These are phyloP conservation scores for Palloptera scutellata DNA, from an alignment of 2,888 invertebrate species.

Conservation along the genomic window DNA sequence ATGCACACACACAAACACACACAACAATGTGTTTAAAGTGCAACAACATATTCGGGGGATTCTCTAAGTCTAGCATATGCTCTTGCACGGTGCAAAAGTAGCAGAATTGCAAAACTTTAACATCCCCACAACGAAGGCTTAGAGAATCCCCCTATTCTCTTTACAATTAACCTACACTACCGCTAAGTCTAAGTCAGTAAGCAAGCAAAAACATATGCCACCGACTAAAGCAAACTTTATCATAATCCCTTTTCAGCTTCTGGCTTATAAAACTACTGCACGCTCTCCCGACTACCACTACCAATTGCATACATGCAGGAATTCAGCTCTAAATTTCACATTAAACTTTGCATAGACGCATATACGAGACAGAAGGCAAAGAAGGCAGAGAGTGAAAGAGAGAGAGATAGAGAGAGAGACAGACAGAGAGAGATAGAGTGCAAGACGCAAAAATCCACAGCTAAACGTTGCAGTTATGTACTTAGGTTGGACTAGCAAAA, in stretches of 20 bases:
- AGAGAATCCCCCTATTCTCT: too few relatives aligned
- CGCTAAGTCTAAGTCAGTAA: too few relatives aligned
- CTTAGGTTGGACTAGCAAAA: conserved; percentile 41
- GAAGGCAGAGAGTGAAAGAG: neutral
- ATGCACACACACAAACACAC: conserved; percentile 21
- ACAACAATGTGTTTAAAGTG: conserved; percentile 35
- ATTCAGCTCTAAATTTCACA: neutral
- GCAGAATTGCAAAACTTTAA: too few relatives aligned
- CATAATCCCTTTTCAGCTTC: neutral
- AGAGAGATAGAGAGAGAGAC: neutral
- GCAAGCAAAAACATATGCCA: neutral
- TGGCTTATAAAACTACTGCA: too few relatives aligned
- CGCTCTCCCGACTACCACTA: neutral
- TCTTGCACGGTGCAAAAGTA: too few relatives aligned
- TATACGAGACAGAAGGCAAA: neutral
- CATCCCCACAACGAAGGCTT: too few relatives aligned
- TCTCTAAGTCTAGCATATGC: too few relatives aligned
- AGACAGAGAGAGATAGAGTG: too few relatives aligned
- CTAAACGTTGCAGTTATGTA: conserved; percentile 24
- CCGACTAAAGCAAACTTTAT: neutral
- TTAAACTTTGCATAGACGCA: conserved; percentile 5
- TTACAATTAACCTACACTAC: neutral
- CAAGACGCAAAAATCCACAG: conserved; percentile 5
- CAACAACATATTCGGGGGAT: too few relatives aligned
- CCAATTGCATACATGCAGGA: neutral